These are phyloP conservation scores for Notiomystis cincta DNA, from an alignment of 2,113 vertebrate genomes.

Conservation along the genomic window DNA sequence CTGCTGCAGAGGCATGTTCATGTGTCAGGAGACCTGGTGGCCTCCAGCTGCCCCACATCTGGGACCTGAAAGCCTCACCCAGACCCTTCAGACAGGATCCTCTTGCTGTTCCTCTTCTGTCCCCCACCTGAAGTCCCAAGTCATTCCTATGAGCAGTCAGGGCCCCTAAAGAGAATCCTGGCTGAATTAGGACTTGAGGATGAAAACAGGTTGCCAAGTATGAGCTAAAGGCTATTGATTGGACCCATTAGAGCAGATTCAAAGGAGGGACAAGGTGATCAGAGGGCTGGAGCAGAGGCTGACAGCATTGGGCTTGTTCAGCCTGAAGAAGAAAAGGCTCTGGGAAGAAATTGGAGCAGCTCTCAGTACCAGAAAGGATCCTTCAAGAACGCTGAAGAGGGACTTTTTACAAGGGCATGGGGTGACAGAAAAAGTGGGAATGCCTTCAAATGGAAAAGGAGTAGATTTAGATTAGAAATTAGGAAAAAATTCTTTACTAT, in stretches of 20 bases:
- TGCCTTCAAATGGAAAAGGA: background rate
- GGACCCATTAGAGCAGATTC: background rate
- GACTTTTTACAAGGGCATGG: background rate
- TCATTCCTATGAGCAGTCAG: background rate
- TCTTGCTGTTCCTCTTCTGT: background rate
- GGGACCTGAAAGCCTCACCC: background rate
- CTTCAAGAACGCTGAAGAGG: background rate
- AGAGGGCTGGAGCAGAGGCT: background rate
- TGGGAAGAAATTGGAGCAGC: background rate
- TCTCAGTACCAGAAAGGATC: background rate
- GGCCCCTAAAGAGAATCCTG: background rate
- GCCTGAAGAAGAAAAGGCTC: background rate
- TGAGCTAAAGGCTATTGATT: background rate
- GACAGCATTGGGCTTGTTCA: background rate
- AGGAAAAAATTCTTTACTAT: background rate
- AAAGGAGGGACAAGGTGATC: background rate
- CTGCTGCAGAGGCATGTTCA: background rate
- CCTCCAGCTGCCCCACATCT: background rate
- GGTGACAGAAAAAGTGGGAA: background rate
- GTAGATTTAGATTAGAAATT: background rate
- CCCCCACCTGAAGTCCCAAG: accelerated
- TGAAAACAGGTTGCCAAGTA: background rate
- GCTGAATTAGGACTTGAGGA: background rate
- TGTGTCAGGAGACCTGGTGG: background rate
- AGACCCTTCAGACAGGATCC: background rate